phyloP scores from a whole-genome alignment of 2,113 vertebrate species.

The Pygoscelis adeliae region DNA sequence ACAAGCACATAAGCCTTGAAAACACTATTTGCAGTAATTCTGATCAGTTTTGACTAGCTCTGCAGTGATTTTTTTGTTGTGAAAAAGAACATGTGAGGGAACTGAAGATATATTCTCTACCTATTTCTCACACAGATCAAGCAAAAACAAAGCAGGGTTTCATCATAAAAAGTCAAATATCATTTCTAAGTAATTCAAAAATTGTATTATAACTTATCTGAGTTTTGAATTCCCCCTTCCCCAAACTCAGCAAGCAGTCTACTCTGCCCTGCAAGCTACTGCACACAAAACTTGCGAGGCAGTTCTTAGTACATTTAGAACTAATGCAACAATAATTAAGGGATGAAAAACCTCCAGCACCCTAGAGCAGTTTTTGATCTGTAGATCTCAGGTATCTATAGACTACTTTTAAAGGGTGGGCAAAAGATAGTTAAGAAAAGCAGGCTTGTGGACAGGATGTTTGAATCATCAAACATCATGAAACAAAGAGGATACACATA shows the following conservation, averaged over 20 bases:
- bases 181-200: neutral
- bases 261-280: neutral
- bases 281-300: neutral
- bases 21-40: neutral
- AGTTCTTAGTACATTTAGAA: neutral
- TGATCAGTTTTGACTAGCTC: neutral
- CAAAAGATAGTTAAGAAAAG: neutral
- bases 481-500: neutral
- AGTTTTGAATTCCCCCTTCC: neutral
- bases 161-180: neutral
- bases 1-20: neutral
- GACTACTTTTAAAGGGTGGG: neutral
- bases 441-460: neutral
- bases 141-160: neutral
- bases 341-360: neutral
- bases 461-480: neutral
- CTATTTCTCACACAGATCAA: neutral
- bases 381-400: neutral
- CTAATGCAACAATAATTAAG: neutral
- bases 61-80: neutral
- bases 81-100: neutral
- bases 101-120: neutral
- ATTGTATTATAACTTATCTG: neutral
- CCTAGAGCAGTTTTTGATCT: fast-evolving
- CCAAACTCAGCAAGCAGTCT: neutral